Evolutionary conservation across 2,797 vertebrate species (phyloP), one percentile per base, ranked within the genome.

Genomic region (Catostomus latipinnis): DNA sequence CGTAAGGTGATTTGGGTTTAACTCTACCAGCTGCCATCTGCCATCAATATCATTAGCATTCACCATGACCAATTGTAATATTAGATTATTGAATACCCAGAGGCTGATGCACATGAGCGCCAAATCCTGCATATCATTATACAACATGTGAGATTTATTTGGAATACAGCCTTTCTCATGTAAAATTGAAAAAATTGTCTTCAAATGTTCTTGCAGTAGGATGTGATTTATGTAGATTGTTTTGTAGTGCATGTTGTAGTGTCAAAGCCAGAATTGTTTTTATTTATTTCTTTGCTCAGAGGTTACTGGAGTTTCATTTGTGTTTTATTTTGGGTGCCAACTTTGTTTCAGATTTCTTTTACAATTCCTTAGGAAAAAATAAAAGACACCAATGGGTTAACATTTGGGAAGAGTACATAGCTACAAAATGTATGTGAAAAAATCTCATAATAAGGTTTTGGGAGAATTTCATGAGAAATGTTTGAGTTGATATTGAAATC

Each of bases 1-100:
- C 50, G 45, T 50, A 65, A 58, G 73, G 62, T 62, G 74, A 71
- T 81, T 67, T 87, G 85, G 89, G 86, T 85, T 81, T 88, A 84
- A 69, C 80, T 34, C 85, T 87, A 87, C 84, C 89, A 91, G 83
- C 88, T 88, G 90, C 91, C 93, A 93, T 93, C 92, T 93, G 92
- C 87, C 91, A 89, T 90, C 85, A 89, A 88, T 70, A 82, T 85
- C 70, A 88, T 89, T 86, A 89, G 87, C 89, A 89, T 91, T 91
- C 89, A 84, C 91, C 90, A 90, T 93, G 92, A 93, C 93, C 92
- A 92, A 93, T 93, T 84, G 88, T 91, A 91, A 92, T 91, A 92
- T 92, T 92, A 92, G 90, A 92, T 92, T 88, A 90, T 91, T 91
- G 91, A 92, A 92, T 92, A 91, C 92, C 91, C 91, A 92, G 89